These are phyloP conservation scores for Chromobotia macracanthus DNA, from an alignment of 2,797 vertebrate genomes.

Conservation along the genomic window DNA sequence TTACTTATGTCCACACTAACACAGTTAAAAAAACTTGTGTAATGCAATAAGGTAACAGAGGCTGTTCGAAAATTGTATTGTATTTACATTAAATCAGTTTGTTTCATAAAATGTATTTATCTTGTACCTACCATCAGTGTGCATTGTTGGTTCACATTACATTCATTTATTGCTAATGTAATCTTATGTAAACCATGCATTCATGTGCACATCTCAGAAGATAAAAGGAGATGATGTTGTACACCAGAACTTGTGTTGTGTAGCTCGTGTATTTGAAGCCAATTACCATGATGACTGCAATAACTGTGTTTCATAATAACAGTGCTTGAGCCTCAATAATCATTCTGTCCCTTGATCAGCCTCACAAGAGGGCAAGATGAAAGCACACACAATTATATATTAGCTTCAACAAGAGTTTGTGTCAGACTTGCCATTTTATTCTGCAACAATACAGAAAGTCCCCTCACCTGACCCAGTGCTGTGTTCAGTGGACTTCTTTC, in stretches of 20 bases:
- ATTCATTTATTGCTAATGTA: constrained; percentile 54
- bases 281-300: constrained; percentile 72
- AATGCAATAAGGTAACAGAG: constrained; percentile 9
- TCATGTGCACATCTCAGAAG: constrained; percentile 57
- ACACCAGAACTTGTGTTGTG: constrained; percentile 45
- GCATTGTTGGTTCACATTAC: constrained; percentile 45
- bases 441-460: constrained; percentile 71
- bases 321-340: constrained; percentile 70
- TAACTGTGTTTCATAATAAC: constrained; percentile 73
- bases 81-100: constrained; percentile 28
- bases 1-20: constrained; percentile 4
- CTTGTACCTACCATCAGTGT: constrained; percentile 38
- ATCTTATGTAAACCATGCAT: constrained; percentile 53
- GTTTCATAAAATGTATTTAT: constrained; percentile 43
- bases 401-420: constrained; percentile 54
- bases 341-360: constrained; percentile 76
- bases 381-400: constrained; percentile 71
- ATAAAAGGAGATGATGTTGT: constrained; percentile 61
- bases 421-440: constrained; percentile 70
- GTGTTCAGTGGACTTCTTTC: constrained; percentile 54
- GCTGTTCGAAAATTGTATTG: constrained; percentile 18
- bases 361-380: constrained; percentile 72
- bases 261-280: constrained; percentile 57
- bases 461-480: constrained; percentile 63
- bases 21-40: not conserved